Conservation (phyloP, 2,113 vertebrate genomes). For the Gavialis gangeticus region DNA sequence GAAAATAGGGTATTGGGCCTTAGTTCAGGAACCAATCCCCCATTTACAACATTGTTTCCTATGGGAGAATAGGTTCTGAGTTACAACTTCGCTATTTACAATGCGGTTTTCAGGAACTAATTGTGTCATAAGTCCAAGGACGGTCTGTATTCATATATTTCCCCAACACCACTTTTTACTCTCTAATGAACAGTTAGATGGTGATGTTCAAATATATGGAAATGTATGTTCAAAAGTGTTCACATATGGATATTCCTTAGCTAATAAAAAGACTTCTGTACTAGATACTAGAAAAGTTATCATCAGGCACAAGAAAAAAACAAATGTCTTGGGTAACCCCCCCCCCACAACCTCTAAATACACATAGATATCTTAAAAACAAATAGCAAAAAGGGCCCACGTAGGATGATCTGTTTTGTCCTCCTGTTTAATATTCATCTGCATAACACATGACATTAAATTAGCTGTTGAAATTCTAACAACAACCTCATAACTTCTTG, state of each 20-base stretch:
- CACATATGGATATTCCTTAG: neutral
- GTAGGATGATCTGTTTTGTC: neutral
- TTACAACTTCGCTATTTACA: too few relatives aligned
- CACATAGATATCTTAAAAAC: neutral
- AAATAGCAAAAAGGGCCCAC: neutral
- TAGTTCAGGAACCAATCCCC: too few relatives aligned
- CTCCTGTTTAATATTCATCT: neutral
- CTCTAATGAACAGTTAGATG: neutral
- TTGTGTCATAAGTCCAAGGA: too few relatives aligned
- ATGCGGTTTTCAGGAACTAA: too few relatives aligned
- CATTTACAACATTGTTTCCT: too few relatives aligned
- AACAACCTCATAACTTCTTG: neutral
- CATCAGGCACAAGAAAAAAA: neutral
- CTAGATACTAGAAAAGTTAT: neutral
- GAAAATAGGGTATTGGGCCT: too few relatives aligned
- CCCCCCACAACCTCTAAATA: neutral
- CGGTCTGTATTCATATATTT: neutral
- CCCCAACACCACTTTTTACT: neutral
- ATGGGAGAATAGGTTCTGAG: too few relatives aligned
- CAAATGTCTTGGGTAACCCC: neutral
- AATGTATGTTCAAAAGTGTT: neutral
- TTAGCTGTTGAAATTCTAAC: neutral
- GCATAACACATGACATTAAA: too few relatives aligned
- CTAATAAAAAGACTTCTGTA: neutral
- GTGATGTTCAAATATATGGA: neutral